Evolutionary conservation across 1,140 invertebrate genomes (phyloP).

Genomic region (Heliconius himera): DNA sequence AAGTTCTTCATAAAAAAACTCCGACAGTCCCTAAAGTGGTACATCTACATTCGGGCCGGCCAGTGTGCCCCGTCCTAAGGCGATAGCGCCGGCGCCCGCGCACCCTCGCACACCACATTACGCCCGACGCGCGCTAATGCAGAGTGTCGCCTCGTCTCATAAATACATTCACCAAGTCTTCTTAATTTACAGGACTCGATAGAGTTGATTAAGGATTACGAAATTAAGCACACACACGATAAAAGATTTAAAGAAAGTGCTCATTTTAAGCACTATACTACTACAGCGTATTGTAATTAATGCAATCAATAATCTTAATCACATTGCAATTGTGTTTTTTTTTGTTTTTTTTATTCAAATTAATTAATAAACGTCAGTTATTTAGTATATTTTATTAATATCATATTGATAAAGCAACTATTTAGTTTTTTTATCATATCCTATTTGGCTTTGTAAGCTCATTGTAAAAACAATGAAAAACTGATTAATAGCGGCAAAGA

Average conservation of each 20-base stretch:
- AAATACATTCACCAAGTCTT: slow-evolving; percentile 14
- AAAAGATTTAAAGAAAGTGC: not conserved
- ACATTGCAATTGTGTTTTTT: not conserved
- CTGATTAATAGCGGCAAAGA: too few species aligned
- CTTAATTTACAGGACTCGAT: not conserved
- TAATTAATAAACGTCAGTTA: not conserved
- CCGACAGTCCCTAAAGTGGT: not conserved
- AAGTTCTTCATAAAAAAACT: not conserved
- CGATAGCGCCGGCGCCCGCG: slow-evolving; percentile 47
- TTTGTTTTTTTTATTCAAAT: not conserved
- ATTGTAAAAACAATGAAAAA: too few species aligned
- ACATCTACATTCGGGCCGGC: not conserved
- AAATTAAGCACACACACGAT: not conserved
- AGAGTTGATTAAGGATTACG: not conserved
- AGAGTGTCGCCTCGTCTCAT: slow-evolving; percentile 18
- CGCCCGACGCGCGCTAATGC: slow-evolving; percentile 23
- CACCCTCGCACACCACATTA: slow-evolving; percentile 3
- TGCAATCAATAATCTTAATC: slow-evolving; percentile 6
- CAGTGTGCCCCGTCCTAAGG: slow-evolving; percentile 5
- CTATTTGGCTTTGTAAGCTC: too few species aligned
- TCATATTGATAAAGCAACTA: not conserved
- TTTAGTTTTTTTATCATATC: not conserved
- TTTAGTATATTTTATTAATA: not conserved
- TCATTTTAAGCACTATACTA: not conserved
- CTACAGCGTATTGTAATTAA: not conserved